phyloP scores from a whole-genome alignment of 2,797 vertebrate genomes.

The Notamacropus eugenii region DNA sequence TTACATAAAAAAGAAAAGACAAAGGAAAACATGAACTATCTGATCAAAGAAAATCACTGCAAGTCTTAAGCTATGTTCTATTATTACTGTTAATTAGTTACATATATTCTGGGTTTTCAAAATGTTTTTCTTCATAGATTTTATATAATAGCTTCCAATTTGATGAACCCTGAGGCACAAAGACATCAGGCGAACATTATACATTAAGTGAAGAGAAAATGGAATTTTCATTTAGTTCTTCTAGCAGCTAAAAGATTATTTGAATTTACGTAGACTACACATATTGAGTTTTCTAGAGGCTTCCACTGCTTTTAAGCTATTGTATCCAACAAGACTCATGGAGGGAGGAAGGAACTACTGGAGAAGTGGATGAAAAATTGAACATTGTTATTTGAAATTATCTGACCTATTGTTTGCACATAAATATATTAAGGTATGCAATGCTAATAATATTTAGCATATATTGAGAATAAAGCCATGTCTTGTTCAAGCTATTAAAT shows the following conservation, averaged over 20 bases:
- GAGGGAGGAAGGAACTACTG: not conserved
- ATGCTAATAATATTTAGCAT: not conserved
- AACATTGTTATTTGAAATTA: not conserved
- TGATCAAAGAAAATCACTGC: constrained; percentile 44
- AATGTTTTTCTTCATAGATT: constrained; percentile 60
- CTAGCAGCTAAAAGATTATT: constrained; percentile 30
- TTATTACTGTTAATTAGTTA: constrained; percentile 66
- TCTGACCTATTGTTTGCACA: not conserved
- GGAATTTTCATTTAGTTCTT: constrained; percentile 45
- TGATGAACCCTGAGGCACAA: constrained; percentile 40
- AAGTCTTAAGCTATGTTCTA: constrained; percentile 56
- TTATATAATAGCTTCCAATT: constrained; percentile 54
- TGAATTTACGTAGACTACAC: not conserved
- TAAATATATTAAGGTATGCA: not conserved
- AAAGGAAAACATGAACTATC: constrained; percentile 30
- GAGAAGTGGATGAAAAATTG: constrained; percentile 8
- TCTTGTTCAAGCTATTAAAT: not conserved
- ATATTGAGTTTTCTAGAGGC: constrained; percentile 51
- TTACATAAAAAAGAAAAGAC: constrained; percentile 36
- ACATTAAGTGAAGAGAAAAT: constrained; percentile 50
- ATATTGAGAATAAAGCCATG: constrained; percentile 6
- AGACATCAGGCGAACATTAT: constrained; percentile 40
- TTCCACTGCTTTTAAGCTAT: constrained; percentile 36
- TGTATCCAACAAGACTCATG: not conserved
- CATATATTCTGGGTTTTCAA: constrained; percentile 46